Evolutionary conservation across 2,797 vertebrate species (phyloP).

Genomic region (Masticophis lateralis): DNA sequence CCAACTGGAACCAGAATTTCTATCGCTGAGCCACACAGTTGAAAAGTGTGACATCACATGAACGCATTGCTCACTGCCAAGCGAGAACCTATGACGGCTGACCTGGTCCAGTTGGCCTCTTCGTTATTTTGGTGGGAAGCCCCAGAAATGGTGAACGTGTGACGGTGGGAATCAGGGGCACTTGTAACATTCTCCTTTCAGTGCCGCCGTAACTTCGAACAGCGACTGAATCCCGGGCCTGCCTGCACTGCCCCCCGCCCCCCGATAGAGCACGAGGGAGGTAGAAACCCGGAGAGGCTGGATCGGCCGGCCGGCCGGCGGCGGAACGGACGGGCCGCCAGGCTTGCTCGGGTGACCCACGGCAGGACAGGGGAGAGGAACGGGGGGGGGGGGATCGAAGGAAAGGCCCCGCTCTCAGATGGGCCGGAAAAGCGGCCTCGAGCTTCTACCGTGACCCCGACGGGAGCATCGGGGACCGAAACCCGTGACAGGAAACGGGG

Average conservation of each 20-base stretch:
- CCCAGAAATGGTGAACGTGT: too few relatives aligned
- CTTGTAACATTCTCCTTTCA: neutral
- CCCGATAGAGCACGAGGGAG: neutral
- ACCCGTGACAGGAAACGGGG: neutral
- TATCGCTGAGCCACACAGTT: neutral
- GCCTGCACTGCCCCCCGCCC: neutral
- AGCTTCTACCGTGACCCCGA: neutral
- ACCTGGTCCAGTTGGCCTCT: neutral
- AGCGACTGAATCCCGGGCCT: neutral
- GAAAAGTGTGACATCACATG: neutral
- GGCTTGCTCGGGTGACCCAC: neutral
- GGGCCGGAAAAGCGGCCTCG: too few relatives aligned
- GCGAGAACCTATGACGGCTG: neutral
- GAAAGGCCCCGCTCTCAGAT: neutral
- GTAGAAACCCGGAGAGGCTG: neutral
- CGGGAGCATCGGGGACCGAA: neutral
- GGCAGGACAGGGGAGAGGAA: neutral
- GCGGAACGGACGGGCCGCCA: too few relatives aligned
- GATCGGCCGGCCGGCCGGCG: neutral
- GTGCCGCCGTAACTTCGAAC: neutral
- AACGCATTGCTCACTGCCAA: neutral
- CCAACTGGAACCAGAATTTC: neutral
- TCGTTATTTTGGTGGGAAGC: neutral
- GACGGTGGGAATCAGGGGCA: too few relatives aligned
- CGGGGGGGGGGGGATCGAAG: neutral